Percentiles rank a stretch among this genome's conserved stretches.
These are phyloP conservation scores for Chelon auratus DNA, from an alignment of 2,797 vertebrate genomes.

Conservation along the genomic window DNA sequence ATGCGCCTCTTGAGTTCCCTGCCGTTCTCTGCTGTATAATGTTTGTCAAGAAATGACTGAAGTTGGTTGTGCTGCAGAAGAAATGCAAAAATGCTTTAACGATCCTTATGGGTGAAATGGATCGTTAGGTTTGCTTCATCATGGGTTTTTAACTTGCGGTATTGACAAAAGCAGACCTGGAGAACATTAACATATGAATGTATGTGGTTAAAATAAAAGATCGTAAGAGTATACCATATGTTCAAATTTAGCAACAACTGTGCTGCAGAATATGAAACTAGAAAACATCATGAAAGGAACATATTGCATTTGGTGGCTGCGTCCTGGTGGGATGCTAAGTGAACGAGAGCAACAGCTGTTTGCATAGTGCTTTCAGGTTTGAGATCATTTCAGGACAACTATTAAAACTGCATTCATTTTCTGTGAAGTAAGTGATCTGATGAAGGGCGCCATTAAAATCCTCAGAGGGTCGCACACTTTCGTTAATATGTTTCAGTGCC, in stretches of 20 bases:
- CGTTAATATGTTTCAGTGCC: constrained; percentile 24
- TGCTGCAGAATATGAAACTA: background rate
- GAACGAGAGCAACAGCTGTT: background rate
- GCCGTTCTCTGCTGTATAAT: constrained; percentile 30
- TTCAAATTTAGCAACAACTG: background rate
- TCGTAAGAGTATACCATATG: background rate
- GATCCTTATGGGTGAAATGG: constrained; percentile 3
- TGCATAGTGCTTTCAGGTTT: background rate
- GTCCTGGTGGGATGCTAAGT: no score
- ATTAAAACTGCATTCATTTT: constrained; percentile 19
- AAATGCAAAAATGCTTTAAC: constrained; percentile 13
- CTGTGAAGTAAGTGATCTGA: constrained; percentile 9
- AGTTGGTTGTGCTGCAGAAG: background rate
- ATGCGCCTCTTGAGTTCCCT: constrained; percentile 19
- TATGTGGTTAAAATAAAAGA: constrained; percentile 1
- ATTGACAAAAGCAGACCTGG: constrained; percentile 2
- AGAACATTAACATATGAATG: constrained; percentile 2
- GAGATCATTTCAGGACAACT: background rate
- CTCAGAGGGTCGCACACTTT: background rate
- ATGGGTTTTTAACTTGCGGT: constrained; percentile 17
- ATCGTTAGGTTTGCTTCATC: constrained; percentile 33
- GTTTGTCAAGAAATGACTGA: constrained; percentile 17
- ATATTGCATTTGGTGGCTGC: background rate
- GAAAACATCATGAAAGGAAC: constrained; percentile 10
- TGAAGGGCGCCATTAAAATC: constrained; percentile 33